phyloP scores from a whole-genome alignment of 2,888 invertebrate species.

The Drosophila greeni region DNA sequence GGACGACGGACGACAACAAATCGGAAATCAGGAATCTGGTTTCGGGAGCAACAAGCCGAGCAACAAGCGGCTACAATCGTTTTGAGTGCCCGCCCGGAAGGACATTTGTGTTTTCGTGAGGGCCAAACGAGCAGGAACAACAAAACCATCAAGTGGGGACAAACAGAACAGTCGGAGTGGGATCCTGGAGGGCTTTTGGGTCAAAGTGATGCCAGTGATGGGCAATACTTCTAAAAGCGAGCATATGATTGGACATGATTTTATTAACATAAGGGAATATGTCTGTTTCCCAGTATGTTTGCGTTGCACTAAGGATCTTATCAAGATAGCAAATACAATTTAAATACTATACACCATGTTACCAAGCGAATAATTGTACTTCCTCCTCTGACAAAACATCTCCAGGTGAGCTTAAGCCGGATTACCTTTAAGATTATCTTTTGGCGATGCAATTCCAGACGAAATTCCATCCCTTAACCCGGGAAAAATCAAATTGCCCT shows the following conservation, averaged over 20 bases:
- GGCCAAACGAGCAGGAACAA: constrained; percentile 16
- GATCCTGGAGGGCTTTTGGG: constrained; percentile 1
- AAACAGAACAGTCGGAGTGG: constrained; percentile 3
- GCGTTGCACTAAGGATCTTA: neutral
- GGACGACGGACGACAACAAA: constrained; percentile 29
- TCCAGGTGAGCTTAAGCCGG: neutral
- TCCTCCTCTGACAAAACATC: neutral
- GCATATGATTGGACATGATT: constrained; percentile 7
- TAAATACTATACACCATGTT: neutral
- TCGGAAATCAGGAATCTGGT: constrained; percentile 28
- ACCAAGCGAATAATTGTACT: neutral
- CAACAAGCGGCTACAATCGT: constrained; percentile 47
- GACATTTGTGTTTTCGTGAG: constrained; percentile 36
- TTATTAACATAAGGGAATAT: neutral
- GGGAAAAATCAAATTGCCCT: constrained; percentile 27
- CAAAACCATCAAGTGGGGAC: constrained; percentile 27
- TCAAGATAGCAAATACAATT: neutral
- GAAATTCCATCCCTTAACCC: constrained; percentile 18
- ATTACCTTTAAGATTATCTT: constrained; percentile 4
- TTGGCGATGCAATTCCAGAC: neutral
- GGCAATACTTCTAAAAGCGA: constrained; percentile 3
- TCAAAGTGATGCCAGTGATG: constrained; percentile 29
- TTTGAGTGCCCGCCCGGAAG: constrained; percentile 54
- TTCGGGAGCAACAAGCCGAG: constrained; percentile 47
- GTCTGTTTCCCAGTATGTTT: neutral